phyloP scores from a whole-genome alignment of 2,888 invertebrate species.

The Crocallis elinguaria region DNA sequence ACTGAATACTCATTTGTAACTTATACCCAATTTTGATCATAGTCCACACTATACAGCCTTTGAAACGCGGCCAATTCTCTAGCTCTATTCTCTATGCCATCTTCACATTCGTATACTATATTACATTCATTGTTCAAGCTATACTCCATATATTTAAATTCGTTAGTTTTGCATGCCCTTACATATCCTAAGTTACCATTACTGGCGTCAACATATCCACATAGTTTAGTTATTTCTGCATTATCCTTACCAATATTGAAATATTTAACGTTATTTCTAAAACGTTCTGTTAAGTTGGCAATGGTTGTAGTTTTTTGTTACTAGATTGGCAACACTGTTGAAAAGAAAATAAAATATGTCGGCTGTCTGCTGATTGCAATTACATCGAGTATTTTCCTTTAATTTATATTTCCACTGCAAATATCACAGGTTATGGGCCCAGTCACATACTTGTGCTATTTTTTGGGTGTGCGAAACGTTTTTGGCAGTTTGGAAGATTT shows the following conservation, averaged over 20 bases:
- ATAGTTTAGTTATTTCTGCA: not conserved
- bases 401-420: too few species aligned
- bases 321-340: too few species aligned
- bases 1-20: not conserved
- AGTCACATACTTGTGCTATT: too few species aligned
- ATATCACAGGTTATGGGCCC: too few species aligned
- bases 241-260: constrained; percentile 11
- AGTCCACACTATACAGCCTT: constrained; percentile 50
- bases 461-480: too few species aligned
- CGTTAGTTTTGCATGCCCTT: constrained; percentile 9
- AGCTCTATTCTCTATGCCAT: constrained; percentile 54
- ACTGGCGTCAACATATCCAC: not conserved
- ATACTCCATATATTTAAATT: constrained; percentile 29
- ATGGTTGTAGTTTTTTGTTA: too few species aligned
- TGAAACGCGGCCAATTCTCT: constrained; percentile 43
- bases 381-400: too few species aligned
- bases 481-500: too few species aligned
- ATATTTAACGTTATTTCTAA: too few species aligned
- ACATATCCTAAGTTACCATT: constrained; percentile 6
- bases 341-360: too few species aligned
- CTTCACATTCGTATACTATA: constrained; percentile 35
- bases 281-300: too few species aligned
- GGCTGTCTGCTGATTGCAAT: too few species aligned
- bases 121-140: constrained; percentile 35
- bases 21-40: constrained; percentile 43